Percentiles rank a stretch among this genome's conserved stretches.
Evolutionary conservation across 2,113 vertebrate species (phyloP).

Genomic region (Thalassoma bifasciatum): DNA sequence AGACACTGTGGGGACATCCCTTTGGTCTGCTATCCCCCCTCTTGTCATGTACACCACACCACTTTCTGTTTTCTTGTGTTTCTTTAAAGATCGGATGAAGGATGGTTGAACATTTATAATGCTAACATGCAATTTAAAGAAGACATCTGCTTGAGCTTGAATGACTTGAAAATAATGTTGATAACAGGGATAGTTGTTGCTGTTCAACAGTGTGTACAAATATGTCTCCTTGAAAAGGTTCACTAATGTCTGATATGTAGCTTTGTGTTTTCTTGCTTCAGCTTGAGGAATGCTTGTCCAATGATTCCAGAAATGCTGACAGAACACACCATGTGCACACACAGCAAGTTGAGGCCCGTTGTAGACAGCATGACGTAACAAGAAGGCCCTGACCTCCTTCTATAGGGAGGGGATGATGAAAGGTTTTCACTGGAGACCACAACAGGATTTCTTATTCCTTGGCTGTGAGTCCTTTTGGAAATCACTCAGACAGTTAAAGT

Average conservation of each 20-base stretch:
- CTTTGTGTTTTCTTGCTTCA: conserved; percentile 1
- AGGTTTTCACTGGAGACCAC: conserved; percentile 16
- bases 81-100: conserved; percentile 34
- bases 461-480: conserved; percentile 1
- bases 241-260: conserved; percentile 7
- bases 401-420: conserved; percentile 16
- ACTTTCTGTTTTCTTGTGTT: conserved; percentile 48
- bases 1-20: conserved; percentile 66
- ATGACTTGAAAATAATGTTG: conserved; percentile 32
- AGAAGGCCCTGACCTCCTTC: conserved; percentile 20
- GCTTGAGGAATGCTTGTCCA: conserved; percentile 46
- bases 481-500: conserved; percentile 6
- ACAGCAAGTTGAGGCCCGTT: conserved; percentile 67
- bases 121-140: neutral
- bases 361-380: conserved; percentile 45
- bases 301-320: conserved; percentile 61
- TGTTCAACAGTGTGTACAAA: neutral
- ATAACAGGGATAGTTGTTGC: conserved; percentile 20
- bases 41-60: conserved; percentile 45
- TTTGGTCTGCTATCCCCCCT: conserved; percentile 40
- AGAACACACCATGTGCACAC: conserved; percentile 63
- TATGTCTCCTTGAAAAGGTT: conserved; percentile 2
- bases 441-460: conserved; percentile 2
- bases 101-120: neutral
- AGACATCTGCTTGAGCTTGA: neutral